Conservation (phyloP, 1,140 invertebrate genomes). For the Drosophila nigromelanica region DNA sequence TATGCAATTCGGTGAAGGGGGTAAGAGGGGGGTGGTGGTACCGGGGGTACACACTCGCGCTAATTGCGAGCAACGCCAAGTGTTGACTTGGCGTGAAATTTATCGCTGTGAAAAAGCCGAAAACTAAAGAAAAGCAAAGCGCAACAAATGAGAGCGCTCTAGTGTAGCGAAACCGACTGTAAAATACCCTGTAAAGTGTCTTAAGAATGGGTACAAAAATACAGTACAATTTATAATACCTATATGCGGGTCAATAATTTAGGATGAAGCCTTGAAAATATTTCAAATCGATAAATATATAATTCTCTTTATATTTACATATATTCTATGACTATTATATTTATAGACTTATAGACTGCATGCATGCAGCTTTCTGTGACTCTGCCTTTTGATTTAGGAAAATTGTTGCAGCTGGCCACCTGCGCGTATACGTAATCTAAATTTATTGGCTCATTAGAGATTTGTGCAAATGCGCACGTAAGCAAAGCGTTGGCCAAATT, state of each 20-base stretch:
- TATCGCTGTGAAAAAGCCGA: constrained; percentile 42
- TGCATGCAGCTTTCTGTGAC: neutral
- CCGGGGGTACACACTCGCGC: neutral
- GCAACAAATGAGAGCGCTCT: constrained; percentile 15
- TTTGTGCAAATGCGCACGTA: constrained; percentile 55
- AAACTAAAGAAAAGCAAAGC: constrained; percentile 38
- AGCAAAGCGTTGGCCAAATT: constrained; percentile 16
- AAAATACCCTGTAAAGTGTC: neutral
- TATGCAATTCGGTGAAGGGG: neutral
- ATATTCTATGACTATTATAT: too few relatives aligned
- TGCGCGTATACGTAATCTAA: constrained; percentile 80
- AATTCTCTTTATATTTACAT: too few relatives aligned
- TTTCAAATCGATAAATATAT: too few relatives aligned
- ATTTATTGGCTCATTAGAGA: constrained; percentile 77
- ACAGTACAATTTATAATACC: too few relatives aligned
- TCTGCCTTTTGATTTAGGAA: constrained; percentile 69
- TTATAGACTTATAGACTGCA: neutral
- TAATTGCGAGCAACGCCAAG: constrained; percentile 43
- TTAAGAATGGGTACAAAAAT: too few relatives aligned
- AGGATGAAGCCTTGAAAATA: too few relatives aligned
- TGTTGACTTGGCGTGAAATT: constrained; percentile 78
- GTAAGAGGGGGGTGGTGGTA: neutral
- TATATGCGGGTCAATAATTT: too few relatives aligned
- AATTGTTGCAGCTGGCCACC: constrained; percentile 71
- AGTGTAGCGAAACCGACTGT: neutral